Base-by-base conservation (phyloP, 1,140 invertebrate genomes). In the Drosophila micromelanica region DNA sequence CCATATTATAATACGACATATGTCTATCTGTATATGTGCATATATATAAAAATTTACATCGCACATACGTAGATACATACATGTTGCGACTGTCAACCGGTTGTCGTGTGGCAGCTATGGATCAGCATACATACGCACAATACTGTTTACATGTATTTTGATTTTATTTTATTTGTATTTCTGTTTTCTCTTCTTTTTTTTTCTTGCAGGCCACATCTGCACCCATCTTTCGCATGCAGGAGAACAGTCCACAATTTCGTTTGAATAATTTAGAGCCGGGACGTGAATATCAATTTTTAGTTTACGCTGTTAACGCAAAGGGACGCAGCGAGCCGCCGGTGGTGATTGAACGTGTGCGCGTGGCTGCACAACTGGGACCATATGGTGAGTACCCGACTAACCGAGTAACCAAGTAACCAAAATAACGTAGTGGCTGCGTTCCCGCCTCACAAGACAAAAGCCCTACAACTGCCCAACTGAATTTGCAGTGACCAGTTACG, bases 271-370 rank as follows among this genome's bases (percentile, higher is more conserved):
- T 96, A 59, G 93, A 95, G 65, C 94, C 95, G 0, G 95, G 94
- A 13, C 93, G 93, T 75, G 93, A 95, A 84, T 96, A 96, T 91
- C 94, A 94, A 68, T 92, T 96, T 48, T 92, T 94, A 40, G 93
- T 96, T 67, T 96, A 95, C 80, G 95, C 96, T 45, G 94, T 95
- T 64, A 96, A 96, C 90, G 94, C 94, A 37, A 95, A 94, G 76
- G 96, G 96, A 37, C 93, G 93, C 52, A 96, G 95, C 87, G 93
- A 94, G 23, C 93, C 94, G 52, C 94, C 94, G 0, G 93, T 94
- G 13, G 91, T 95, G 49, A 91, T 95, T 68, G 92, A 94, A 61
- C 93, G 93, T 71, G 92, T 95, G 40, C 91, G 93, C 30, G 92
- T 95, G 8, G 76, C 87, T n/a, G 92, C 93, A 52, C 69, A 92